Base-by-base conservation (phyloP, 1,140 invertebrate species). In the Drosophila novamexicana region DNA sequence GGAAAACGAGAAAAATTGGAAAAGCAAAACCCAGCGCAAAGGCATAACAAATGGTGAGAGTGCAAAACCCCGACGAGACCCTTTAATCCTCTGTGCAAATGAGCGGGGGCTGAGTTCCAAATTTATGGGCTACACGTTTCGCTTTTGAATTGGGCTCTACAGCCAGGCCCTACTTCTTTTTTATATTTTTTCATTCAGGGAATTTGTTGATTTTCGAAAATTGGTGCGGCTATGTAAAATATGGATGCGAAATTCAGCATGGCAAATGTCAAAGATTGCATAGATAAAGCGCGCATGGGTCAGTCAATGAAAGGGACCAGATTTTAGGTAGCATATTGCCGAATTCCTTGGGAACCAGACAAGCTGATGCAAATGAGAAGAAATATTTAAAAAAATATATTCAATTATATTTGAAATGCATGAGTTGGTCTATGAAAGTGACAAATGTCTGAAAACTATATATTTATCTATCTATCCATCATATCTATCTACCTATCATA, bases 31-130 rank as follows among this genome's bases (percentile, higher is more conserved):
- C 81, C 75, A 70, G 75, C 75, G 82, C 82, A 86, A 88, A 73
- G 71, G 79, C 83, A 82, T 82, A 83, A 71, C 71, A 77, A 86
- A 86, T 88, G 79, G 76, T 65, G 73, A 78, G 69, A 74, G 76
- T 63, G 76, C 61, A 81, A 86, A 86, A 77, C 79, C 83, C 83
- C 83, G 79, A 79, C 83, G 83, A 86, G 83, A 86, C 83, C 83
- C 83, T 80, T 88, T 88, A 88, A 88, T 88, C 83, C 79, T 64
- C 69, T 88, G 79, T 83, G 77, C 84, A 88, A 88, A 88, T 88
- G 79, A 83, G 73, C 63, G 79, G 61, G 45, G 61, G 64, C 77
- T 58, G 56, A 75, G 68, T 72, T 65, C 57, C 53, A 83, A 88
- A 88, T 88, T 88, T 88, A 88, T 88, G 83, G 83, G 71, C 79